Percentiles rank a stretch among this genome's conserved stretches.
phyloP scores from a whole-genome alignment of 2,888 invertebrate species.

The Trachelus iudaicus region DNA sequence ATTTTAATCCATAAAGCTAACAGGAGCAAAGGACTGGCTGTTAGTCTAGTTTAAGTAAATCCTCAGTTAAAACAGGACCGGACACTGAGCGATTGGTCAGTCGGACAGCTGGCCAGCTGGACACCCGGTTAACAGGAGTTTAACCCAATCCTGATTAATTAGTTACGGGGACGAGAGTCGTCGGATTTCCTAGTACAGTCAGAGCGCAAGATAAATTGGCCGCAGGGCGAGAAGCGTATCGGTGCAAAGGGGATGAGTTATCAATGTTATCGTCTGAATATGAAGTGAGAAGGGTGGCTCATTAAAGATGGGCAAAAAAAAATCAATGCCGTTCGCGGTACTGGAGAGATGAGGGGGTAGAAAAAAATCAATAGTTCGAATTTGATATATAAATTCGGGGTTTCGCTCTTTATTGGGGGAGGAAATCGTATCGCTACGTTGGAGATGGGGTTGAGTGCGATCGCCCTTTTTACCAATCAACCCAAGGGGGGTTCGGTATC shows the following conservation, averaged over 20 bases:
- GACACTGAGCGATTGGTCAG: slow-evolving; percentile 58
- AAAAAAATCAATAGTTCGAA: slow-evolving; percentile 61
- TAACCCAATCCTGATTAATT: slow-evolving; percentile 30
- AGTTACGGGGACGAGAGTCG: not conserved
- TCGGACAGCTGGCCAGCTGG: slow-evolving; percentile 42
- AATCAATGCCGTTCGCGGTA: slow-evolving; percentile 35
- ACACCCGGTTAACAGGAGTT: slow-evolving; percentile 49
- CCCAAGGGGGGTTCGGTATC: not conserved
- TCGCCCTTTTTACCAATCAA: slow-evolving; percentile 55
- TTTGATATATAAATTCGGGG: slow-evolving; percentile 60
- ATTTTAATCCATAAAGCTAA: slow-evolving; percentile 46
- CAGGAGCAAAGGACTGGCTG: slow-evolving; percentile 41
- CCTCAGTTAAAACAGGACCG: slow-evolving; percentile 57
- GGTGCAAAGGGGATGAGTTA: too few species aligned
- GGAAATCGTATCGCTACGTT: slow-evolving; percentile 19
- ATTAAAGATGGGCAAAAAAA: slow-evolving; percentile 49
- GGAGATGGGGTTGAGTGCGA: slow-evolving; percentile 56
- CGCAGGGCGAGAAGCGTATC: not conserved
- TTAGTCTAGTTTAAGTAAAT: slow-evolving; percentile 30
- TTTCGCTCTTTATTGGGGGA: slow-evolving; percentile 35
- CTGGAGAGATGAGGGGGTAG: too few species aligned
- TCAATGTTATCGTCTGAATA: too few species aligned
- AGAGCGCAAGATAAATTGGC: not conserved
- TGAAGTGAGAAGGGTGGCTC: slow-evolving; percentile 10
- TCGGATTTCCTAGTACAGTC: not conserved